These are phyloP conservation scores for Calameuta pallipes DNA, from an alignment of 2,888 invertebrate genomes.

Conservation along the genomic window DNA sequence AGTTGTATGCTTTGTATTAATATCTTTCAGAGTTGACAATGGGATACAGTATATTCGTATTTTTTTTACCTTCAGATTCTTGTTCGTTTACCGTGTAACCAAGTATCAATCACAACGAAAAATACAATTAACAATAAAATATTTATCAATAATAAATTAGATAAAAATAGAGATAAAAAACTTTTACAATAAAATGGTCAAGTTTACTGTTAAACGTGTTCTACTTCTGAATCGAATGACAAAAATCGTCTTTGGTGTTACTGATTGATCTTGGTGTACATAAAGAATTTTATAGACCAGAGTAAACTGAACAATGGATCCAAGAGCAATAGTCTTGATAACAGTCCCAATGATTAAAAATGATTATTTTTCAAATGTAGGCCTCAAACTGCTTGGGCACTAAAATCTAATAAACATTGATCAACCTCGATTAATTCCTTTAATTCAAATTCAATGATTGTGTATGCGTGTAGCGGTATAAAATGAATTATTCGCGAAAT, in stretches of 20 bases:
- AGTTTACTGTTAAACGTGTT: neutral
- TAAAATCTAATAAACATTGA: neutral
- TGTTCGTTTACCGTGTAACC: neutral
- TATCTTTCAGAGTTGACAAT: neutral
- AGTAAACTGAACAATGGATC: neutral
- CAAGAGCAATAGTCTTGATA: neutral
- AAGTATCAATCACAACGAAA: neutral
- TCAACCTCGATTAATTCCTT: neutral
- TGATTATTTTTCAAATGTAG: neutral
- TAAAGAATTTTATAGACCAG: neutral
- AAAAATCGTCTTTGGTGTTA: neutral
- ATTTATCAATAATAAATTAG: neutral
- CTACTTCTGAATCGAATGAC: neutral
- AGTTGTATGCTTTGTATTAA: constrained; percentile 32
- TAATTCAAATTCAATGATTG: neutral
- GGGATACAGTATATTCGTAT: neutral
- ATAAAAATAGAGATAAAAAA: neutral
- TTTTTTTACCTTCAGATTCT: neutral
- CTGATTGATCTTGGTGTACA: neutral
- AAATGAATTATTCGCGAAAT: neutral
- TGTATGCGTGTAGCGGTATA: neutral
- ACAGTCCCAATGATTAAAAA: neutral
- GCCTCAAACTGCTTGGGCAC: neutral
- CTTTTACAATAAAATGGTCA: neutral
- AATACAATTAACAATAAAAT: neutral